Evolutionary conservation across 2,888 invertebrate genomes (phyloP), one percentile per base, ranked within the genome.

Genomic region (Platypus cylindrus): DNA sequence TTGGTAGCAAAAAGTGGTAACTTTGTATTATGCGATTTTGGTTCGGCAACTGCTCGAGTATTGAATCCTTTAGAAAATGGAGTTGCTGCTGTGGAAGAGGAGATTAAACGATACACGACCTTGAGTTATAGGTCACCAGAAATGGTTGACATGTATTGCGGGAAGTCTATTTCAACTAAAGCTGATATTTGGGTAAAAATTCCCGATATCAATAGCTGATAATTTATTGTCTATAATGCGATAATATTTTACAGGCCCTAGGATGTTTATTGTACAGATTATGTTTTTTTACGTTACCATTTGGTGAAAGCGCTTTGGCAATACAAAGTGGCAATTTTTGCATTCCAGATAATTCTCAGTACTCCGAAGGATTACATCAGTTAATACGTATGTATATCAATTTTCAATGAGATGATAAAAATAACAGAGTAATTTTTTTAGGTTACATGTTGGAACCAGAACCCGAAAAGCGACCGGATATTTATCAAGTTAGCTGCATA

Each of bases 11-110:
- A 85, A 53, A 70, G 68, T 48, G 84, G 84, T 25, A 75, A 78
- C 59, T 87, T 80, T 62, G 81, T 93, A 29, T 66, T 91, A 26
- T 93, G 91, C 66, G 91, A 91, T 68, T 93, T 91, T 68, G 91
- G 91, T 26, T 89, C 89, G 46, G 86, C 90, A 11, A 91, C 90
- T n/a, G 82, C 80, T 18, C 76, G 82, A 55, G 63, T 76, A 45
- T 63, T 81, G 40, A 78, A 78, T 65, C 75, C 79, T 1, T 63
- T 65, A 37, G 66, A 69, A 41, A 76, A 78, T 50, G 78, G 80
- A 30, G 76, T 75, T 7, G 62, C 74, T 13, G 56, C 64, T 13
- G 77, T 85, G n/a, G 82, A 85, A 55, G 85, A 87, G 50, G 86
- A 86, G 62, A 79, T 87, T 45, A 78, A 82, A 60, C 72, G 81